Conservation (phyloP, 2,113 vertebrate genomes). For the Grammatotria lemairii region DNA sequence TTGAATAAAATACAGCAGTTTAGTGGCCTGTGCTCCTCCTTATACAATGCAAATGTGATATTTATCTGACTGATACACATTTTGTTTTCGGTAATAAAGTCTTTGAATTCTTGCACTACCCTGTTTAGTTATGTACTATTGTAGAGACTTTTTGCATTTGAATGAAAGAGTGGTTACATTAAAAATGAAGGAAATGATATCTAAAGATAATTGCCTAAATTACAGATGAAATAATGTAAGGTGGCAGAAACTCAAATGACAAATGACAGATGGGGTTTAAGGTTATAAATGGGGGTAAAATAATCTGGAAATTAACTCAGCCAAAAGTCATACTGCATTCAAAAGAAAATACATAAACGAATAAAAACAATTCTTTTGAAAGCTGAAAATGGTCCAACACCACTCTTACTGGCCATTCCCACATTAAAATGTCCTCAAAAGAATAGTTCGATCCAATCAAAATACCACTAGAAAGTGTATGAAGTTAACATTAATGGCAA, state of each 20-base stretch:
- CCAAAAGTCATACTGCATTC: not conserved
- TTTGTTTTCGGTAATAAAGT: not conserved
- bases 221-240: not conserved
- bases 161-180: not conserved
- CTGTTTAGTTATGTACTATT: not conserved
- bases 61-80: not conserved
- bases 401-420: not conserved
- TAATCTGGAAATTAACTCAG: not conserved
- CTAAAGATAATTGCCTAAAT: not conserved
- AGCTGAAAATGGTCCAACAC: conserved; percentile 11
- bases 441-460: conserved; percentile 20
- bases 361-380: not conserved
- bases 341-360: conserved; percentile 8
- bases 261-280: not conserved
- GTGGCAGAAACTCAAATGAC: not conserved
- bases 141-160: not conserved
- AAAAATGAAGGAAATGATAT: not conserved
- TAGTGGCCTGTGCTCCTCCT: not conserved
- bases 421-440: conserved; percentile 17
- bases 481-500: conserved; percentile 8
- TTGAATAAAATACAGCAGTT: not conserved
- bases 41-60: not conserved
- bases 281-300: conserved; percentile 15
- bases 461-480: conserved; percentile 20
- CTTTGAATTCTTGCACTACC: not conserved